Percentiles rank a stretch among this genome's conserved stretches.
Evolutionary conservation across 1,140 invertebrate genomes (phyloP).

Genomic region (Hermatobates lingyangjiaoensis): DNA sequence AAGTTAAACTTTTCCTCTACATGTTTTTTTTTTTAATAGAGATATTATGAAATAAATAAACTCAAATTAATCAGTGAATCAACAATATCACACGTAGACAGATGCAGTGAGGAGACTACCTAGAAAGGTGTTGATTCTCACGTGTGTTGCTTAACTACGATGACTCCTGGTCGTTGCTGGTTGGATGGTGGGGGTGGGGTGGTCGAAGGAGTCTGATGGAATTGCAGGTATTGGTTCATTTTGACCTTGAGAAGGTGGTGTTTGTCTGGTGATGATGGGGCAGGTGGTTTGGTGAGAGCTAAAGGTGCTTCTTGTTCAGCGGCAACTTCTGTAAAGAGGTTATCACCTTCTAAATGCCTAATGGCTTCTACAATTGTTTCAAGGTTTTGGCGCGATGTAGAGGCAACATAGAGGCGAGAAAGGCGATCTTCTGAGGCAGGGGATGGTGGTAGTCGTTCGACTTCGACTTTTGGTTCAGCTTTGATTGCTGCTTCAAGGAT

Average conservation of each 20-base stretch:
- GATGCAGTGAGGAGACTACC: too few species aligned
- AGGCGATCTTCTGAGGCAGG: slow-evolving; percentile 16
- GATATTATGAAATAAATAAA: too few species aligned
- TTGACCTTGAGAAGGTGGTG: slow-evolving; percentile 32
- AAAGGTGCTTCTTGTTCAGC: slow-evolving; percentile 42
- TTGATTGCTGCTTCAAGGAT: slow-evolving; percentile 69
- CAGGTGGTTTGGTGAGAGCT: slow-evolving; percentile 45
- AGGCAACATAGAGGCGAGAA: slow-evolving; percentile 42
- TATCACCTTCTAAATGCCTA: slow-evolving; percentile 70
- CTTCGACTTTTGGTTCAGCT: slow-evolving; percentile 66
- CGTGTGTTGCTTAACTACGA: slow-evolving; percentile 63
- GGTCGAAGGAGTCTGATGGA: slow-evolving; percentile 24
- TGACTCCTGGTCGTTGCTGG: slow-evolving; percentile 63
- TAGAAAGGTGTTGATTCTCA: slow-evolving; percentile 24
- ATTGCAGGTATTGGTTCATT: slow-evolving; percentile 41
- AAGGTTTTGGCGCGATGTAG: slow-evolving; percentile 76
- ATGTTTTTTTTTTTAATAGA: too few species aligned
- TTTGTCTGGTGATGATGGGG: slow-evolving; percentile 19
- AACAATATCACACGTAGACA: too few species aligned
- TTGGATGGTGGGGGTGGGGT: slow-evolving; percentile 23
- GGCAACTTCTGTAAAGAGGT: slow-evolving; percentile 15
- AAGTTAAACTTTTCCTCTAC: too few species aligned
- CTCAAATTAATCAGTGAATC: too few species aligned
- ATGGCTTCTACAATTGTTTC: slow-evolving; percentile 97
- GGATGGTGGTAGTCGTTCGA: slow-evolving; percentile 35